Conservation (phyloP, 2,797 vertebrate genomes). For the Paramormyrops hopkinsi region DNA sequence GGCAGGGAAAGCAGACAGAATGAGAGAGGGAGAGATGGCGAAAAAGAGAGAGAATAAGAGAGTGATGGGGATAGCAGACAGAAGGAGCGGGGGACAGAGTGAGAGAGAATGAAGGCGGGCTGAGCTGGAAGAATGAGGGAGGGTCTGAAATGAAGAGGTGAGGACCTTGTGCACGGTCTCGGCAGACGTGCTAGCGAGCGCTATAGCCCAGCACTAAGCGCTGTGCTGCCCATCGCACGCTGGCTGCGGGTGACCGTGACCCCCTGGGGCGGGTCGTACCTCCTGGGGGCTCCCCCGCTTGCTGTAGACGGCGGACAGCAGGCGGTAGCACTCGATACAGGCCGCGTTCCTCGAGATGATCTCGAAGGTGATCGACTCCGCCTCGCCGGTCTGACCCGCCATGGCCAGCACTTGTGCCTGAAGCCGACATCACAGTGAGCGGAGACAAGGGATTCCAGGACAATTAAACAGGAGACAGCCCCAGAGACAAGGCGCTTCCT, state of each 20-base stretch:
- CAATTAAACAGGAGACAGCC: not conserved
- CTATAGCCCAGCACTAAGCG: not conserved
- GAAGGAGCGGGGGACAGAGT: slow-evolving; percentile 8
- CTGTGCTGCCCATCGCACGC: not conserved
- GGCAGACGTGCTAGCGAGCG: not conserved
- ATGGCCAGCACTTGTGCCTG: slow-evolving; percentile 88
- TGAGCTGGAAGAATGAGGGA: not conserved
- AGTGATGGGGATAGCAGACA: not conserved
- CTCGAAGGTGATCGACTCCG: slow-evolving; percentile 72
- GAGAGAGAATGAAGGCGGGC: not conserved
- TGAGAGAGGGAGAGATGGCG: slow-evolving; percentile 7
- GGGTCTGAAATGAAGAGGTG: not conserved
- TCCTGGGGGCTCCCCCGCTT: slow-evolving; percentile 76
- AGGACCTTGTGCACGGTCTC: not conserved
- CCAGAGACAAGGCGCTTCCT: not conserved
- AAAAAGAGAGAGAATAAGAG: not conserved
- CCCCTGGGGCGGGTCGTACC: slow-evolving; percentile 51
- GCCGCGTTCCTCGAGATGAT: slow-evolving; percentile 66
- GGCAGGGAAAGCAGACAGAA: not conserved
- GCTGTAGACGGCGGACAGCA: slow-evolving; percentile 91
- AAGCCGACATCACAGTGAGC: not conserved
- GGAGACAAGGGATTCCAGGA: not conserved
- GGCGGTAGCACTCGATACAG: slow-evolving; percentile 88
- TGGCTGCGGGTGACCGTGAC: not conserved
- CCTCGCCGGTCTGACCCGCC: slow-evolving; percentile 72